Base-by-base conservation (phyloP, 2,113 vertebrate species). In the Naja naja region DNA sequence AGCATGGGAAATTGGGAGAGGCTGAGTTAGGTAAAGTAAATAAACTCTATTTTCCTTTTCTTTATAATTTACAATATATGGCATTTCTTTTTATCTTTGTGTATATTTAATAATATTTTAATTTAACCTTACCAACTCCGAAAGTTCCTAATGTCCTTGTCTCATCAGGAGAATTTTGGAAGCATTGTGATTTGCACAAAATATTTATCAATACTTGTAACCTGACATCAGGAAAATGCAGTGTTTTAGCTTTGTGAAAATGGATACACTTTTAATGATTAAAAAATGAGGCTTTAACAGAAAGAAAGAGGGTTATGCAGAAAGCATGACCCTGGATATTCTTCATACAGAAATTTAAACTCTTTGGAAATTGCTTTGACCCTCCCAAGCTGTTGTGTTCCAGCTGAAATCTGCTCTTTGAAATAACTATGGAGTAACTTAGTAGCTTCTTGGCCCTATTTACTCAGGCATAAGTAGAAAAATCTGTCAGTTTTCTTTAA, bases 401-500 rank as follows among this genome's bases (percentile, higher is more conserved):
- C 45, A 34, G 64, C 53, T 89, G 87, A 92, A 85, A 85, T 85
- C 43, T 85, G 53, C 39, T 92, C 88, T 92, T 92, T 54, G 55
- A 74, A 92, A 89, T 53, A 85, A 49, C 92, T 85, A 85, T 85
- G 20, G 30, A 58, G 47, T 49, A 54, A 3, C 88, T 85, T 20
- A 56, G 88, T 45, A 89, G 64, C 88, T 88, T 85, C 87, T 47
- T 92, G 69, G 69, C 88, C 53, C 88, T 89, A 81, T 69, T 92
- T 89, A 89, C 43, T 92, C 43, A 49, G 69, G 85, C 87, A 56
- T 58, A 58, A 92, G 69, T 58, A 85, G 53, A 81, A 39, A 89
- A 89, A 92, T 81, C 69, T 89, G 88, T 89, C 64, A 92, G 2
- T 88, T 60, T 69, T 64, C 58, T 74, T 92, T 92, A 92, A 92